A percentile compares a stretch with the other conserved stretches of the same genome.
Evolutionary conservation across 2,113 vertebrate genomes (phyloP).

Genomic region (Meleagris gallopavo): DNA sequence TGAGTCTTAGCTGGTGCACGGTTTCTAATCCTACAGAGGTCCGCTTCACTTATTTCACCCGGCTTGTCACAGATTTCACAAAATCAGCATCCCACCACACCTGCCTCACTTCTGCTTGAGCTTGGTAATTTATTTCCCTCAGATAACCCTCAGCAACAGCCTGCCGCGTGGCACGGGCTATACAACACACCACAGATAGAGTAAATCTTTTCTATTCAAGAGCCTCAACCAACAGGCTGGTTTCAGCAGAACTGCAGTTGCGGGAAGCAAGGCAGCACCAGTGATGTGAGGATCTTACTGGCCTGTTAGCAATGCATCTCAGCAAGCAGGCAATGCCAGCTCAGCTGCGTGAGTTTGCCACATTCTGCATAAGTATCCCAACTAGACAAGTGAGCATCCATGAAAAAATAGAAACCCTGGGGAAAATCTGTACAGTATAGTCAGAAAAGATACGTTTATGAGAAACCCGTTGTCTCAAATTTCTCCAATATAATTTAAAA

Average conservation of each 20-base stretch:
- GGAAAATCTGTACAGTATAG: background rate
- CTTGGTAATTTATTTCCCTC: accelerated
- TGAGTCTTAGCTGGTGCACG: background rate
- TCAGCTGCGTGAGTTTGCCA: background rate
- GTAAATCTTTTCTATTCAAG: accelerated
- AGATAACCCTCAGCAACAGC: accelerated
- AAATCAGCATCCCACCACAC: background rate
- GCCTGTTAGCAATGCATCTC: background rate
- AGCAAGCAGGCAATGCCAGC: background rate
- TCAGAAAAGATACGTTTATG: background rate
- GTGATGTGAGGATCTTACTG: accelerated
- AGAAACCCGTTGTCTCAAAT: background rate
- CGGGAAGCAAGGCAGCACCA: background rate
- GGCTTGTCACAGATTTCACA: background rate
- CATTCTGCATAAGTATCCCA: background rate
- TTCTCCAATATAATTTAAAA: conserved; percentile 1
- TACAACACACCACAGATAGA: accelerated
- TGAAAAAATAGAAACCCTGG: background rate
- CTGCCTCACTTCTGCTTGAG: background rate
- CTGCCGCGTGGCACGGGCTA: accelerated
- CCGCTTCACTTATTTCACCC: background rate
- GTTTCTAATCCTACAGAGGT: background rate
- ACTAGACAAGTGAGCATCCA: background rate
- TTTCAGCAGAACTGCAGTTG: accelerated
- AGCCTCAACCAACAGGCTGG: background rate